Evolutionary conservation across 2,888 invertebrate genomes (phyloP), one percentile per base, ranked within the genome.

Genomic region (Limnephilus marmoratus): DNA sequence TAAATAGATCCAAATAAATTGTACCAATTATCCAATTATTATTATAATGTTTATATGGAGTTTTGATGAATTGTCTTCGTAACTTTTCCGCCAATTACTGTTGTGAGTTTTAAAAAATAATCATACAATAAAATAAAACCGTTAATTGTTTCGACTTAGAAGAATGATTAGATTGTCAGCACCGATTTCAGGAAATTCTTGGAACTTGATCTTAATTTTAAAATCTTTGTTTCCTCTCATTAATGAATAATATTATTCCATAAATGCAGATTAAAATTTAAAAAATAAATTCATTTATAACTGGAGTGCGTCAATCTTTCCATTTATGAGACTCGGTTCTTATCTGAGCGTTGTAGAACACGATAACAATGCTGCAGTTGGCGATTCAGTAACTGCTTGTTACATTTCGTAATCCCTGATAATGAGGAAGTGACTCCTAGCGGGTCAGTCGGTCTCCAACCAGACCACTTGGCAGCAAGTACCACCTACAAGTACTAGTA

Each of bases 381-480:
- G 68, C 68, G 5, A 68, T 68, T 68, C 68, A 68, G 68, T n/a
- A 68, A 68, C n/a, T 68, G 24, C 68, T 68, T n/a, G 68, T 11
- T 68, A n/a, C 24, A 68, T 68, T 68, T 83, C 83, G 37, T 83
- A 41, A 83, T 37, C 86, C 3, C 37, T 49, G 86, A 82, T 92
- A 92, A 92, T 92, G 92, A 92, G 92, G 92, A 92, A 92, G 82
- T 90, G 90, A 81, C 81, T 92, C 80, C 86, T 86, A 83, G 86
- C 86, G 45, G 86, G 86, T 45, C 86, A 86, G n/a, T 86, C 29
- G 86, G 45, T 45, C 41, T 41, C 82, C 31, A 34, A 83, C 82
- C 15, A 37, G 37, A 83, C 82, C 82, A 83, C 31, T 83, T 83
- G 31, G 31, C 82, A 34, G 31, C 34, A 34, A 37, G 37, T 41